Evolutionary conservation across 1,140 invertebrate species (phyloP).

Genomic region (Oreohelix idahoensis): DNA sequence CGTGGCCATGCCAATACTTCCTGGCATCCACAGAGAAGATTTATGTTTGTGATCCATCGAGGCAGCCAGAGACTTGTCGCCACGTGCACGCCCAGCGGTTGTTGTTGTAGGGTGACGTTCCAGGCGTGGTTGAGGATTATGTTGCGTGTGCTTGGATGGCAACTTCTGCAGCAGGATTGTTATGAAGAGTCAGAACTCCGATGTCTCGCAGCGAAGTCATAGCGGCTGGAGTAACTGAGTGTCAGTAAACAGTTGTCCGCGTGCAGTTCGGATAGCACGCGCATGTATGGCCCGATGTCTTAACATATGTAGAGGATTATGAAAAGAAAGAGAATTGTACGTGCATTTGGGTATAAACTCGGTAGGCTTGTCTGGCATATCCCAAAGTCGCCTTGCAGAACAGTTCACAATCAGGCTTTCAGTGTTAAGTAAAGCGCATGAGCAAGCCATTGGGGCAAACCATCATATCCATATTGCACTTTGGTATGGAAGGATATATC

Average conservation of each 20-base stretch:
- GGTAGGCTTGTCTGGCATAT: conserved; percentile 40
- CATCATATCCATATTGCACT: conserved; percentile 26
- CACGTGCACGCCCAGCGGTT: conserved; percentile 47
- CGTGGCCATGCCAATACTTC: conserved; percentile 36
- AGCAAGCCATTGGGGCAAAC: conserved; percentile 36
- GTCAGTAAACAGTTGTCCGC: conserved; percentile 28
- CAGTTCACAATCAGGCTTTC: no score
- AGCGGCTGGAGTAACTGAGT: conserved; percentile 33
- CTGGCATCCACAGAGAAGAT: no score
- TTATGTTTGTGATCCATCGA: conserved; percentile 33
- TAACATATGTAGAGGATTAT: conserved; percentile 29
- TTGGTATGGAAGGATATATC: conserved; percentile 17
- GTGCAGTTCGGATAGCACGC: neutral
- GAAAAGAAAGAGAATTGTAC: conserved; percentile 26
- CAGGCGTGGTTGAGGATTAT: no score
- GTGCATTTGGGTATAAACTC: neutral
- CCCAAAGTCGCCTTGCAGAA: no score
- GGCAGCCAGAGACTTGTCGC: conserved; percentile 45
- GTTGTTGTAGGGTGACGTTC: conserved; percentile 41
- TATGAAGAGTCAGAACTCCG: no score
- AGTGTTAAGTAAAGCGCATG: conserved; percentile 25
- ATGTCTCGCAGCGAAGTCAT: conserved; percentile 39
- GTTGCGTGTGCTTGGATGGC: conserved; percentile 37
- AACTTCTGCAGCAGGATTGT: conserved; percentile 43
- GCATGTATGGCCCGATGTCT: conserved; percentile 40